These are phyloP conservation scores for Platycheirus albimanus DNA, from an alignment of 2,888 invertebrate genomes.

Conservation along the genomic window DNA sequence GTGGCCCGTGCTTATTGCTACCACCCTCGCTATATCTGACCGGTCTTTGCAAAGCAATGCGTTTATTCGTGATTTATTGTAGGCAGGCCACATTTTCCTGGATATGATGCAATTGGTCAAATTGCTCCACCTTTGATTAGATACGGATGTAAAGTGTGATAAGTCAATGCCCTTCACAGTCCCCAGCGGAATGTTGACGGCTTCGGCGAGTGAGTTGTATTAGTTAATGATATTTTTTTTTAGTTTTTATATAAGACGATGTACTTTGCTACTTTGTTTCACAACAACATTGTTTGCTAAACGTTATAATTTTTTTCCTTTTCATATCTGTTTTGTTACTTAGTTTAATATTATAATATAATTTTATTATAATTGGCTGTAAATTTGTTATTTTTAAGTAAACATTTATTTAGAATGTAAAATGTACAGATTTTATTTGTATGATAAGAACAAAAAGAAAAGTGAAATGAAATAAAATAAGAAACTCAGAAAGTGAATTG, in stretches of 20 bases:
- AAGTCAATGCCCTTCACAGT: too few relatives aligned
- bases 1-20: too few relatives aligned
- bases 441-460: conserved; percentile 42
- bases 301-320: conserved; percentile 32
- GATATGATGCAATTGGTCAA: too few relatives aligned
- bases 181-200: too few relatives aligned
- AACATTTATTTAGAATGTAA: conserved; percentile 52
- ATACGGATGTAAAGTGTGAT: too few relatives aligned
- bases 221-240: conserved; percentile 49
- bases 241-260: conserved; percentile 37
- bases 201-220: too few relatives aligned
- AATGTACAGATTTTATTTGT: conserved; percentile 51
- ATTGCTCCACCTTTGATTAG: too few relatives aligned
- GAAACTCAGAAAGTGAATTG: conserved; percentile 4
- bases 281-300: conserved; percentile 47
- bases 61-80: too few relatives aligned
- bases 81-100: too few relatives aligned
- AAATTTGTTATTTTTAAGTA: conserved; percentile 56
- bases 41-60: too few relatives aligned
- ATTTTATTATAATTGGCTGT: conserved; percentile 34
- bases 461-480: conserved; percentile 41
- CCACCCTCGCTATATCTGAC: too few relatives aligned
- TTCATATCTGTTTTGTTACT: conserved; percentile 65
- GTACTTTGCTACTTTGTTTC: conserved; percentile 37
- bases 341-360: conserved; percentile 21